A percentile compares a stretch with the other conserved stretches of the same genome.
phyloP scores from a whole-genome alignment of 2,888 invertebrate species.

The Cephus pulcher region DNA sequence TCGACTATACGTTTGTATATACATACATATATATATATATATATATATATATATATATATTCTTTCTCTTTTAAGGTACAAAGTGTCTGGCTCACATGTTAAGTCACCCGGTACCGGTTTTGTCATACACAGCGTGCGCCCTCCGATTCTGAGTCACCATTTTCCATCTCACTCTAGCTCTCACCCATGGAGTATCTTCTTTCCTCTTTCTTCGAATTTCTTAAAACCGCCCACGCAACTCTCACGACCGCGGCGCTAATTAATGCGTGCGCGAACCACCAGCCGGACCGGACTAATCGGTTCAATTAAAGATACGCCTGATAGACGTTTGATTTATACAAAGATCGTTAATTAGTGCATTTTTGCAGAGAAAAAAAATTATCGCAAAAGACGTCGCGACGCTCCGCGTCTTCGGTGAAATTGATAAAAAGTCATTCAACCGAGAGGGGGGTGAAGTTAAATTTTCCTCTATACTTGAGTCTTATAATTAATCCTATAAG shows the following conservation, averaged over 20 bases:
- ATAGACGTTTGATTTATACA: too few relatives aligned
- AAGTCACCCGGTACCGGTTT: constrained; percentile 1
- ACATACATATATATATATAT: not conserved
- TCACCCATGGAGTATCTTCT: not conserved
- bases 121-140: constrained; percentile 1
- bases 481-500: too few relatives aligned
- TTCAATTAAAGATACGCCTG: not conserved
- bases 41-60: not conserved
- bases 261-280: not conserved
- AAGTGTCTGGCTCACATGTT: not conserved
- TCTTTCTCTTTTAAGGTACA: not conserved
- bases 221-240: not conserved
- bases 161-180: not conserved
- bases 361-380: too few relatives aligned
- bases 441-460: too few relatives aligned
- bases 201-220: too few relatives aligned
- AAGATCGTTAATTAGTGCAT: too few relatives aligned
- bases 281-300: not conserved
- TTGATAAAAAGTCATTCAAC: too few relatives aligned
- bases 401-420: too few relatives aligned
- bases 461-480: too few relatives aligned
- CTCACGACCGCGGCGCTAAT: not conserved
- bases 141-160: constrained; percentile 2
- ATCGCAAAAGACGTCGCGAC: too few relatives aligned
- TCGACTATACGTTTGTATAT: not conserved